phyloP scores from a whole-genome alignment of 2,888 invertebrate species.

The Trichopria drosophilae region DNA sequence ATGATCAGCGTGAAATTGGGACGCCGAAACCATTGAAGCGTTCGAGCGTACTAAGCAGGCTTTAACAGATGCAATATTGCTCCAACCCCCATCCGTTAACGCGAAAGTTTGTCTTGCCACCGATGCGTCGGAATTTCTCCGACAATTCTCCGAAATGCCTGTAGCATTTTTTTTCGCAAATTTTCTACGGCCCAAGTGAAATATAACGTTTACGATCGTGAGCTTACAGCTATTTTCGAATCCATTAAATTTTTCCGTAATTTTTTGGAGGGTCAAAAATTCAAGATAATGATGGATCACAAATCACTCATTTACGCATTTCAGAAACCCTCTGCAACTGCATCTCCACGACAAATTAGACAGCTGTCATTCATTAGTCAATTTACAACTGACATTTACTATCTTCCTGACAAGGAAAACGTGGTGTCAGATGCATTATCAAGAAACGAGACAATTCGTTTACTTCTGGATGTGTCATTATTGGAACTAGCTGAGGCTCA shows the following conservation, averaged over 20 bases:
- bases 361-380: slow-evolving; percentile 32
- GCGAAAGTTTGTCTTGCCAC: background rate
- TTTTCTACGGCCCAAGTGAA: background rate
- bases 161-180: background rate
- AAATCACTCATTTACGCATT: slow-evolving; percentile 25
- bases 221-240: background rate
- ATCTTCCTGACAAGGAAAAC: background rate
- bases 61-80: background rate
- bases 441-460: slow-evolving; percentile 13
- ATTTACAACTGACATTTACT: slow-evolving; percentile 5
- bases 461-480: no score
- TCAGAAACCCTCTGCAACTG: slow-evolving; percentile 27
- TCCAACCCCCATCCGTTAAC: background rate
- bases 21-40: no score
- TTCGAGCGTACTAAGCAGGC: background rate
- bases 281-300: slow-evolving; percentile 24
- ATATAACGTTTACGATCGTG: background rate
- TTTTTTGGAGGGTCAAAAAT: slow-evolving; percentile 12
- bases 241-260: background rate
- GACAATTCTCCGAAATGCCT: no score
- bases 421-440: no score
- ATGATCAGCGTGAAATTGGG: no score
- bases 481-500: no score
- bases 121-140: background rate
- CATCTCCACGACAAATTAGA: slow-evolving; percentile 34